Base-by-base conservation (phyloP, 1,140 invertebrate species). In the Bombus difficillimus region DNA sequence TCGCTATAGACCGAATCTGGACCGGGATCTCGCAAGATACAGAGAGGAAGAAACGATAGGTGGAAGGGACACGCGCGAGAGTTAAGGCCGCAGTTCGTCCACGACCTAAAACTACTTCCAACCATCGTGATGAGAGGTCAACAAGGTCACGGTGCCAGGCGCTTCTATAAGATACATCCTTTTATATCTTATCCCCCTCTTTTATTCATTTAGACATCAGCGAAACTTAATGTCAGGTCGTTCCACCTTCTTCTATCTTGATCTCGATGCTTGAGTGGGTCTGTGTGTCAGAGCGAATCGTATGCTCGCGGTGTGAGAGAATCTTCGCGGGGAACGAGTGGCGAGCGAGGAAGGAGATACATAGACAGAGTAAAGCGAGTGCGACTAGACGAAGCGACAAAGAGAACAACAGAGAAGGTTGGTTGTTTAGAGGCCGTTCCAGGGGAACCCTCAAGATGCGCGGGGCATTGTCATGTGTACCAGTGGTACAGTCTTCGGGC, bases 281-380 rank as follows among this genome's bases (percentile, higher is more conserved):
- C 95, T 95, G 90, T 95, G 94, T 95, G 95, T 95, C 95, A 95
- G 89, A 88, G 92, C 93, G 94, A 94, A 94, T 95, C 94, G 95
- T 92, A 93, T 93, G 91, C 88, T 91, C 89, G 88, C 87, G 28
- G 73, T 59, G 81, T 81, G 90, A 86, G 91, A 92, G 81, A 66
- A 73, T 86, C 62, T 1, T n/a, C 57, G 64, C 43, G 83, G 37
- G 77, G 41, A 25, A 71, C 37, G 22, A 71, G 69, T 9, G 34
- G 25, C 4, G 10, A 6, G 12, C n/a, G 57, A 69, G 76, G 62
- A 79, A 72, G 59, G 75, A 64, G 57, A 57, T n/a, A 12, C 9
- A 8, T 28, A 72, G 43, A n/a, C 73, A 43, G 57, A 86, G 15
- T 37, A 41, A 53, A 28, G n/a, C 34, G 57, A 41, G 39, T 53